Conservation (phyloP, 2,797 vertebrate genomes). For the Anabas testudineus region DNA sequence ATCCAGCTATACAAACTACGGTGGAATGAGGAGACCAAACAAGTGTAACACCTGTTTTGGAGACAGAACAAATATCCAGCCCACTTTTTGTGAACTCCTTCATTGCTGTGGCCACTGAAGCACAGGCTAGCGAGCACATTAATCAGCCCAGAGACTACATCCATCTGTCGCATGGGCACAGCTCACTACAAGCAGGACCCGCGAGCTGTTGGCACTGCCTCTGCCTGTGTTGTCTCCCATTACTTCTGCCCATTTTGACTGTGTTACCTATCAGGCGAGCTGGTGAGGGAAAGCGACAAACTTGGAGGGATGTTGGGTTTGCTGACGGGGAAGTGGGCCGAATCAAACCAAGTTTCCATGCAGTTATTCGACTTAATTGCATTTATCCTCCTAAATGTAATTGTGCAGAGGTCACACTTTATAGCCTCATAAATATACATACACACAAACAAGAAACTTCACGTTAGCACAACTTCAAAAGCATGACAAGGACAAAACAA, state of each 20-base stretch:
- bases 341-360: conserved; percentile 14
- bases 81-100: conserved; percentile 67
- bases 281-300: conserved; percentile 60
- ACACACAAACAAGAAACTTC: conserved; percentile 2
- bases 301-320: conserved; percentile 59
- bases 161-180: conserved; percentile 84
- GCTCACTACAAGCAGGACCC: conserved; percentile 64
- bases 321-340: conserved; percentile 32
- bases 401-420: background rate
- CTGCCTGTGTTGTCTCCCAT: conserved; percentile 70
- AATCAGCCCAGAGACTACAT: conserved; percentile 84
- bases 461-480: conserved; percentile 17
- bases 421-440: conserved; percentile 4
- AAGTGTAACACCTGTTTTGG: conserved; percentile 80
- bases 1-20: conserved; percentile 49
- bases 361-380: conserved; percentile 30
- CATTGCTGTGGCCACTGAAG: conserved; percentile 67
- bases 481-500: conserved; percentile 30
- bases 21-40: conserved; percentile 60
- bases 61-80: conserved; percentile 72
- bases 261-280: conserved; percentile 75
- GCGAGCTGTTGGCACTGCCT: conserved; percentile 79
- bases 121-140: conserved; percentile 78
- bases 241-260: conserved; percentile 77
- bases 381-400: conserved; percentile 1